Base-by-base conservation (phyloP, 1,140 invertebrate species). In the Acromyrmex echinatior region DNA sequence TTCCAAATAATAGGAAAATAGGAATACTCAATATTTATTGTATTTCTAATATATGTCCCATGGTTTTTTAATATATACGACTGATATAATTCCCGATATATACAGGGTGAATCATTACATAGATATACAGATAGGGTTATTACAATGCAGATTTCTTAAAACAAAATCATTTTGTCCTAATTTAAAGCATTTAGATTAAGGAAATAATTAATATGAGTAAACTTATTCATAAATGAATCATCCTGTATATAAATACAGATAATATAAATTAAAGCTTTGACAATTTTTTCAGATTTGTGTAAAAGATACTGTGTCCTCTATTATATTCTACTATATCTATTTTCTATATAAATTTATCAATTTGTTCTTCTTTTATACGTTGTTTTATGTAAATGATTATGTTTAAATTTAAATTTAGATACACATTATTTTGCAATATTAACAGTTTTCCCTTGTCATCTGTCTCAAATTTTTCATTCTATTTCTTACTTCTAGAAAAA, bases 91-190 rank as follows among this genome's bases (percentile, higher is more conserved):
- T 70, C 35, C 31, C 9, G 5, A 68, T 80, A 81, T 81, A 81
- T 78, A 78, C 76, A 28, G 25, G 76, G 60, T 78, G 76, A 78
- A 65, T 78, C 76, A 78, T 78, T 78, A 49, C 5, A 28, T 63
- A 79, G 39, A 78, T 51, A 63, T 16, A 65, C 21, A 51, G 7
- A 16, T 16, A 49, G 14, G 45, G 1, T 49, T 78, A 45, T 49
- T 2, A 45, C 58, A 0, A 78, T 65, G 31, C 39, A 65, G 7
- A 39, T 66, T 31, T 49, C 7, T 51, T 31, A 16, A 79, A 49
- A 51, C 16, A 14, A 49, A 62, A 62, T 5, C 12, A 9, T 39
- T 62, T 65, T 78, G n/a, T 12, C 18, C n/a, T 31, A 58, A 62
- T 28, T 39, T 7, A 66, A 77, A 62, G 3, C 28, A 10, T 66